Conservation (phyloP, 2,113 vertebrate species). For the Notiomystis cincta region DNA sequence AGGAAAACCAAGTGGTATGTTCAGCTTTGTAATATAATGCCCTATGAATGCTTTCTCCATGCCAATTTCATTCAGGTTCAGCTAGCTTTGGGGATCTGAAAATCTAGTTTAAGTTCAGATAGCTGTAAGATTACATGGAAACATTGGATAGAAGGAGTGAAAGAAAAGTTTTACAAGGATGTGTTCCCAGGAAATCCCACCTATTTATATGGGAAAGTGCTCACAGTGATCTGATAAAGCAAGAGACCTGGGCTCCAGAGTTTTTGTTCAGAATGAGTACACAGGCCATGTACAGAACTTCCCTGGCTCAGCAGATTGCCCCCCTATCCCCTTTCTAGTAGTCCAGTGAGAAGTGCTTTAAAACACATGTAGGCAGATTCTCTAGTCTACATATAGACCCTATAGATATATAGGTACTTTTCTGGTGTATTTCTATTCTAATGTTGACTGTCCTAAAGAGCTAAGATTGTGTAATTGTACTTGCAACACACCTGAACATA, state of each 20-base stretch:
- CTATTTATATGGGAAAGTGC: neutral
- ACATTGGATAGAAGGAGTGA: neutral
- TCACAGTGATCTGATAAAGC: neutral
- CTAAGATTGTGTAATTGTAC: neutral
- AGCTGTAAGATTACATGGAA: neutral
- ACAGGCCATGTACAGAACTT: neutral
- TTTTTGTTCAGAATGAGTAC: neutral
- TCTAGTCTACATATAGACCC: neutral
- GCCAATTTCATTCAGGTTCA: neutral
- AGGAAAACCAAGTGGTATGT: neutral
- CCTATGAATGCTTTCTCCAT: neutral
- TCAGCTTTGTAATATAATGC: neutral
- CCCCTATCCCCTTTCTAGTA: neutral
- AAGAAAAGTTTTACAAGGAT: neutral
- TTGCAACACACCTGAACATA: neutral
- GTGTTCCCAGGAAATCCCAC: neutral
- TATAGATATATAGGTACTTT: neutral
- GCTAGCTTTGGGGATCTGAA: neutral
- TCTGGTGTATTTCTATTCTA: neutral
- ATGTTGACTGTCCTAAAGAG: neutral
- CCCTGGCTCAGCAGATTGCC: neutral
- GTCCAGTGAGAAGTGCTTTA: neutral
- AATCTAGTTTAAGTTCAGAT: neutral
- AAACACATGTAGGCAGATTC: neutral
- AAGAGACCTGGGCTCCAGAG: neutral